These are phyloP conservation scores for Tauraco hartlaubi DNA, from an alignment of 2,797 vertebrate genomes.

Conservation along the genomic window DNA sequence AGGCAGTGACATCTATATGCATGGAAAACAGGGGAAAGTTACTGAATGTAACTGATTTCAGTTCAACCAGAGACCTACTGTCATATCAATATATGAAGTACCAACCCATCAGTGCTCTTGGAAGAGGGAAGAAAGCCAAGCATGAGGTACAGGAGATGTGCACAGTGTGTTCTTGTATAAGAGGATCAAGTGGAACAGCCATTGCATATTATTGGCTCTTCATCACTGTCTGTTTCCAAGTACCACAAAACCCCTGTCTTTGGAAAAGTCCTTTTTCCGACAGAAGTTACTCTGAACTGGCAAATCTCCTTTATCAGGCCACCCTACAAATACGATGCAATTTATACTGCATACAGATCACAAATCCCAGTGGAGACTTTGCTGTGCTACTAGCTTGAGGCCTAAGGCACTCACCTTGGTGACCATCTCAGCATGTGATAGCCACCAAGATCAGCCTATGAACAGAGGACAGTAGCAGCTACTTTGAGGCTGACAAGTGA, in stretches of 20 bases:
- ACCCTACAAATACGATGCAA: rapidly evolving
- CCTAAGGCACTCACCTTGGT: not conserved
- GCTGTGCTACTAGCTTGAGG: not conserved
- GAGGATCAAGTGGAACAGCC: not conserved
- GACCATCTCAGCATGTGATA: rapidly evolving
- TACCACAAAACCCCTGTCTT: not conserved
- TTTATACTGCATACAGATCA: not conserved
- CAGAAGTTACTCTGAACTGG: not conserved
- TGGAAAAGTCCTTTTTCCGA: not conserved
- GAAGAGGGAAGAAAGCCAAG: not conserved
- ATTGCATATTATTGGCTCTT: not conserved
- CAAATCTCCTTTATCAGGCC: not conserved
- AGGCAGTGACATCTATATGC: not conserved
- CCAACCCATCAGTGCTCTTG: not conserved
- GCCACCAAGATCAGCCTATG: not conserved
- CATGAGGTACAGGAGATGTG: not conserved
- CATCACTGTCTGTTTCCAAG: not conserved
- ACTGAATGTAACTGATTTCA: not conserved
- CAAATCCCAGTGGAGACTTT: not conserved
- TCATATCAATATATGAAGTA: not conserved
- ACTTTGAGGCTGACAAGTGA: not conserved
- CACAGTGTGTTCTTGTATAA: not conserved
- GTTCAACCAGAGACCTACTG: not conserved
- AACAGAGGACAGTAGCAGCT: not conserved
- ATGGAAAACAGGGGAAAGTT: not conserved